phyloP scores from a whole-genome alignment of 2,888 invertebrate species.

The Tetragonula carbonaria region DNA sequence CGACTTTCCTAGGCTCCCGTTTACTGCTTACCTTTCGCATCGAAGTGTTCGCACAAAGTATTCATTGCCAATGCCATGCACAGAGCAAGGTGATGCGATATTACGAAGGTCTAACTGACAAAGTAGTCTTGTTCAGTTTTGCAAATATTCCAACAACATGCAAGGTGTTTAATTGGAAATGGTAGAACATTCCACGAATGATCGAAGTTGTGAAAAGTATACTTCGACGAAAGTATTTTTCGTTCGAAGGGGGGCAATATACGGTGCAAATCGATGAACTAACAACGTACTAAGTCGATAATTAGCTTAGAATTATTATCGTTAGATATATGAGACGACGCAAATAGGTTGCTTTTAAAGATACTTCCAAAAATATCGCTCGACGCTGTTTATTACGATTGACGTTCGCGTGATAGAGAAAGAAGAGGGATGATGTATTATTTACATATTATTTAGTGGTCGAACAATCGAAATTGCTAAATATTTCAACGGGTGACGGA shows the following conservation, averaged over 20 bases:
- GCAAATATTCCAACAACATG: background rate
- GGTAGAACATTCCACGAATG: too few species aligned
- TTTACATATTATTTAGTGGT: background rate
- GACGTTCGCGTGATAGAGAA: background rate
- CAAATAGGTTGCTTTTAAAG: background rate
- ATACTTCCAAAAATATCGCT: conserved; percentile 18
- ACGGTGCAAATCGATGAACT: too few species aligned
- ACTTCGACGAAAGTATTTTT: too few species aligned
- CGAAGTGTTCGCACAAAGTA: conserved; percentile 1
- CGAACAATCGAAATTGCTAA: conserved; percentile 7
- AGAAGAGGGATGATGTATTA: background rate
- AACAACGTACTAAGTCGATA: too few species aligned
- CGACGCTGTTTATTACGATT: background rate
- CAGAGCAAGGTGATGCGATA: background rate
- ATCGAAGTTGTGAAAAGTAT: too few species aligned
- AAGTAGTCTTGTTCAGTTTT: background rate
- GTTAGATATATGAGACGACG: background rate
- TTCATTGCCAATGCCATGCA: conserved; percentile 39
- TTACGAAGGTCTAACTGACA: background rate
- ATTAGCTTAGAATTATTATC: too few species aligned
- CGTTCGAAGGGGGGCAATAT: too few species aligned
- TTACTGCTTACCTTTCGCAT: conserved; percentile 6
- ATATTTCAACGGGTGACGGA: background rate
- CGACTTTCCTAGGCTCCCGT: conserved; percentile 6
- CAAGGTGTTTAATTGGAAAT: too few species aligned